phyloP scores from a whole-genome alignment of 1,140 invertebrate genomes.

The Drosophila pruinosa region DNA sequence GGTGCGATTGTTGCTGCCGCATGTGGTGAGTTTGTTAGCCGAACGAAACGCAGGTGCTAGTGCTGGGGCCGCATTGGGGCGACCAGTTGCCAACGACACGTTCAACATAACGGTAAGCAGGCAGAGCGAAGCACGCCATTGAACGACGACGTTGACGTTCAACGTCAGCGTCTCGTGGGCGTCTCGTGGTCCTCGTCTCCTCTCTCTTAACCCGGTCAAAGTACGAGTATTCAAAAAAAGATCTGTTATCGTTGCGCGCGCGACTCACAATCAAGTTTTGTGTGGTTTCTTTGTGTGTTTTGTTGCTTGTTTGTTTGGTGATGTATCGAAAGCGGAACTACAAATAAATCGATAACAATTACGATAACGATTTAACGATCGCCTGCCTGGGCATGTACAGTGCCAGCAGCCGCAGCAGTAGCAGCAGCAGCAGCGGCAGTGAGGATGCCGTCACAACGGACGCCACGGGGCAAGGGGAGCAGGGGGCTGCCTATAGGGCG shows the following conservation, averaged over 20 bases:
- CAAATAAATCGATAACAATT: background rate
- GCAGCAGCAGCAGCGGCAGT: conserved; percentile 5
- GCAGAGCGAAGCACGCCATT: conserved; percentile 29
- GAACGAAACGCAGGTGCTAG: conserved; percentile 15
- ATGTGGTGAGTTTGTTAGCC: conserved; percentile 16
- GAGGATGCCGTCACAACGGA: conserved; percentile 16
- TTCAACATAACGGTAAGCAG: conserved; percentile 59
- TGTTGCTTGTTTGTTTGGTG: background rate
- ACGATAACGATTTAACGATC: background rate
- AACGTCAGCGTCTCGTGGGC: conserved; percentile 33
- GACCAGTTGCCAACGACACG: conserved; percentile 62
- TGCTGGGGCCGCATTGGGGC: background rate
- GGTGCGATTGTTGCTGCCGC: background rate
- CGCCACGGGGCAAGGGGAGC: background rate
- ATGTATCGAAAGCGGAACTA: background rate
- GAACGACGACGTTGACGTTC: conserved; percentile 13
- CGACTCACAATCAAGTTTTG: no score
- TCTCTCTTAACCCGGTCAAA: no score
- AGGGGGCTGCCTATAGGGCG: conserved; percentile 38
- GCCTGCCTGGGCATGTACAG: background rate
- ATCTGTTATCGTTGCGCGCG: background rate
- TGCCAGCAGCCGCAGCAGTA: conserved; percentile 3
- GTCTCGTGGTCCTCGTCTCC: no score
- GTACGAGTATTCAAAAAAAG: no score
- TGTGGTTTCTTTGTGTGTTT: background rate